Evolutionary conservation across 2,888 invertebrate species (phyloP).

Genomic region (Dynastes tityus): DNA sequence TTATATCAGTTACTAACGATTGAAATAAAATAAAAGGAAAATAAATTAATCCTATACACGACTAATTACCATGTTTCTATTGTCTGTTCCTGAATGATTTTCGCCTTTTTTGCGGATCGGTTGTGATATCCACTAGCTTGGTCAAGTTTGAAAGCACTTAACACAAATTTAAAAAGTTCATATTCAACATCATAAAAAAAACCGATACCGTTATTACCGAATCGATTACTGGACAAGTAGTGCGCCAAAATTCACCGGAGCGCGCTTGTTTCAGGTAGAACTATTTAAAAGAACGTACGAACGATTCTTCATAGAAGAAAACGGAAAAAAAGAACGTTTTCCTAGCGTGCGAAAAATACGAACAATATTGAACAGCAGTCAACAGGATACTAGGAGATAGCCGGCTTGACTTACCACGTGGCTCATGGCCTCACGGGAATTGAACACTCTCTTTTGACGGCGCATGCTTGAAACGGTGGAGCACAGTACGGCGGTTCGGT

Average conservation of each 20-base stretch:
- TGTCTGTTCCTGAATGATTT: not conserved
- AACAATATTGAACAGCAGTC: slow-evolving; percentile 49
- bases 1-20: not conserved
- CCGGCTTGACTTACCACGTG: slow-evolving; percentile 53
- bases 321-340: not conserved
- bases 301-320: slow-evolving; percentile 1
- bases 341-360: slow-evolving; percentile 26
- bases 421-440: slow-evolving; percentile 51
- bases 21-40: not conserved
- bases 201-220: slow-evolving; percentile 14
- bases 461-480: slow-evolving; percentile 55
- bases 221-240: not conserved
- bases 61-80: slow-evolving; percentile 19
- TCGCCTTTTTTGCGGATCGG: not conserved
- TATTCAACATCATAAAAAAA: not conserved
- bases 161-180: slow-evolving; percentile 7
- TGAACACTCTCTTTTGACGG: slow-evolving; percentile 48
- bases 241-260: not conserved
- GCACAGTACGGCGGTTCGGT: slow-evolving; percentile 8
- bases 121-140: not conserved
- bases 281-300: not conserved
- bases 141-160: slow-evolving; percentile 10
- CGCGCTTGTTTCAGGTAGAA: not conserved
- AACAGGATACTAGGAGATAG: slow-evolving; percentile 48
- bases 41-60: not conserved